Evolutionary conservation across 1,140 invertebrate species (phyloP).

Genomic region (Ruditapes philippinarum): DNA sequence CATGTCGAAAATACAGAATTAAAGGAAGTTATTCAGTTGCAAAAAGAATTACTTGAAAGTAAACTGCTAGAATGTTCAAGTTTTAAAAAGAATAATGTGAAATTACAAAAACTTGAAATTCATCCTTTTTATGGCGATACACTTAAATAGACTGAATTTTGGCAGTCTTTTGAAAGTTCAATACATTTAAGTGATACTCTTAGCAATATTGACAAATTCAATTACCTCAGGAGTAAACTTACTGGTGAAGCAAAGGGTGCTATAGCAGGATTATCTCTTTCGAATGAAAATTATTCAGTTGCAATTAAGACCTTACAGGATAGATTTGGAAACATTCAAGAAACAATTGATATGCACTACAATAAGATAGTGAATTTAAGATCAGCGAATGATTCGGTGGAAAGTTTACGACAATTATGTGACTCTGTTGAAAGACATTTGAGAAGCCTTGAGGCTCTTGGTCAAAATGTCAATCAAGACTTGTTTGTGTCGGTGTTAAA

Average conservation of each 20-base stretch:
- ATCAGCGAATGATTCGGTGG: neutral
- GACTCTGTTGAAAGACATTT: neutral
- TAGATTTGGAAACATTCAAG: neutral
- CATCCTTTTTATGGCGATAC: neutral
- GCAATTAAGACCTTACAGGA: neutral
- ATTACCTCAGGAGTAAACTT: neutral
- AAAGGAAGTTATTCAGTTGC: no score
- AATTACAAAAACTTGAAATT: neutral
- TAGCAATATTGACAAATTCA: neutral
- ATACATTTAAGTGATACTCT: neutral
- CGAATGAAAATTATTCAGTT: neutral
- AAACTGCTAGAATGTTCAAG: neutral
- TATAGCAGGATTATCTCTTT: neutral
- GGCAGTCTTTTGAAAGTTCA: neutral
- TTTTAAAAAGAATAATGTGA: neutral
- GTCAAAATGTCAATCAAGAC: slow-evolving; percentile 9
- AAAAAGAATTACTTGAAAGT: no score
- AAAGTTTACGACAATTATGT: neutral
- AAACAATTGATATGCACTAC: neutral
- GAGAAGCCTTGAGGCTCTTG: neutral
- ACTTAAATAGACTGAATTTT: neutral
- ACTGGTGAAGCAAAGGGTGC: neutral
- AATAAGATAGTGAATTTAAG: neutral
- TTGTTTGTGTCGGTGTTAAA: neutral
- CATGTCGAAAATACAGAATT: neutral